Base-by-base conservation (phyloP, 2,797 vertebrate species). In the Cygnus olor region DNA sequence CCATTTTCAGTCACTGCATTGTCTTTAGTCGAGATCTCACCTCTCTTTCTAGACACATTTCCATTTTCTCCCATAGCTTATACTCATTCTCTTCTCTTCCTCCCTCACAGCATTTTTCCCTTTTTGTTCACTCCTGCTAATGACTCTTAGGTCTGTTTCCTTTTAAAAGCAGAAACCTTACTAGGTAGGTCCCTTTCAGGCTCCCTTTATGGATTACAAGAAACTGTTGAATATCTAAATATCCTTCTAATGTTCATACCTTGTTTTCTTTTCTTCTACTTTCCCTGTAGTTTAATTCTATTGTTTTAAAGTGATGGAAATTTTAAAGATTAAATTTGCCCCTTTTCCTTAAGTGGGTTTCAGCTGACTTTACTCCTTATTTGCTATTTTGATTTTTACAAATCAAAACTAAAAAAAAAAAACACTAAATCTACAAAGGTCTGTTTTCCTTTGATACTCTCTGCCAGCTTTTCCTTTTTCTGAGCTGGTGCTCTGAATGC, bases 31-130 rank as follows among this genome's bases (percentile, higher is more conserved):
- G 19, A 40, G 68, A 21, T 27, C n/a, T 71, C 51, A 42, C 51
- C 30, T 34, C 6, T 2, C 38, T 18, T 22, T 38, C 17, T 32
- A 36, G 51, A 21, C 14, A 32, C 30, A n/a, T n/a, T 44, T n/a
- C 30, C 21, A n/a, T 44, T 44, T n/a, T 58, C n/a, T 44, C 38
- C 40, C 13, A 10, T 27, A 18, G 10, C 27, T n/a, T 21, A 38
- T 38, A 5, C 14, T 34, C 8, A 14, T 6, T 15, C 1, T 0
- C 5, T 18, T 20, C 0, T 0, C 3, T 24, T 56, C 47, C 32
- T 63, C 22, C 20, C 10, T 63, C 3, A 1, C 20, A 13, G 21
- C 6, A 0, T 20, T 68, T 83, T 47, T 13, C 47, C 17, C 20
- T 20, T 0, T 21, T 58, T 57, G 9, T 25, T 60, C 28, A 5